Conservation (phyloP, 2,888 invertebrate genomes). For the Leucoptera coffeella region DNA sequence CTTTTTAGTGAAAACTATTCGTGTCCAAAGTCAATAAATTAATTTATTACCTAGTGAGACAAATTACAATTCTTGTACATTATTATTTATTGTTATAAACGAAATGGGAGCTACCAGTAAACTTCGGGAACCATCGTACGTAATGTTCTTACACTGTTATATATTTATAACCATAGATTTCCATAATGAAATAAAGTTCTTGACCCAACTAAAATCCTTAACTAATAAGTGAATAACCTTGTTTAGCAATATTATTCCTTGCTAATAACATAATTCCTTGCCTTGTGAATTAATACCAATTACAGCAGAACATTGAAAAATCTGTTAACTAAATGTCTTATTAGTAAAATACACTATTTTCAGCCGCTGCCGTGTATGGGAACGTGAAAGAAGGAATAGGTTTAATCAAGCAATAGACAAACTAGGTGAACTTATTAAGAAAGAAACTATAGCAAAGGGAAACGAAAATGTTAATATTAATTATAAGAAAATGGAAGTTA, state of each 20-base stretch:
- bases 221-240: too few species aligned
- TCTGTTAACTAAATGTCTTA: too few species aligned
- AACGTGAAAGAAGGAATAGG: conserved; percentile 60
- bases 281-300: too few species aligned
- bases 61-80: not conserved
- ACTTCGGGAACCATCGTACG: conserved; percentile 22
- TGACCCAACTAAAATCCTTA: too few species aligned
- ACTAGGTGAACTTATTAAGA: conserved; percentile 30
- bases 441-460: conserved; percentile 15
- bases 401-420: conserved; percentile 48
- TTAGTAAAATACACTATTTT: not conserved
- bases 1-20: too few species aligned
- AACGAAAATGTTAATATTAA: conserved; percentile 13
- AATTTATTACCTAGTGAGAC: too few species aligned
- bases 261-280: too few species aligned
- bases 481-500: conserved; percentile 29
- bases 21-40: too few species aligned
- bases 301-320: too few species aligned
- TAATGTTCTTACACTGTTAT: conserved; percentile 2
- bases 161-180: too few species aligned
- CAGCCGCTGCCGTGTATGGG: conserved; percentile 64
- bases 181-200: too few species aligned
- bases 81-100: not conserved
- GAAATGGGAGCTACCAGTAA: conserved; percentile 19
- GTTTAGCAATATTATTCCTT: too few species aligned